Evolutionary conservation across 2,797 vertebrate genomes (phyloP).

Genomic region (Poeciliopsis gracilis): DNA sequence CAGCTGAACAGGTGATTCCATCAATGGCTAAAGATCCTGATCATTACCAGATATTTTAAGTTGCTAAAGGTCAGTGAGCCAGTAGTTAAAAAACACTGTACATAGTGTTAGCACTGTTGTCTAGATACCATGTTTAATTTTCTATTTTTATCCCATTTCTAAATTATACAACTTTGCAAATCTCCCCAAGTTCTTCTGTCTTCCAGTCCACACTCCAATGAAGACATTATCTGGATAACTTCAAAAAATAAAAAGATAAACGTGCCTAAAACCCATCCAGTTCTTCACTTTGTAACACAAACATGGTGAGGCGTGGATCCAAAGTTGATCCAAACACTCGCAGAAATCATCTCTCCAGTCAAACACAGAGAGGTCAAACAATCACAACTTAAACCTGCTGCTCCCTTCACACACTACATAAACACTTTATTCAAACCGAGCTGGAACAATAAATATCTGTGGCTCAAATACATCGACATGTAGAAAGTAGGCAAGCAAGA

Average conservation of each 20-base stretch:
- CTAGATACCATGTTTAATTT: neutral
- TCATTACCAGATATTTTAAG: neutral
- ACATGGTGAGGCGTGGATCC: conserved; percentile 2
- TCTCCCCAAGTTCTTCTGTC: neutral
- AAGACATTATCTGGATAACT: neutral
- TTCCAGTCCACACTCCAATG: neutral
- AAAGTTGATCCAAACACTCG: conserved; percentile 20
- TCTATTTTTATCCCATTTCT: neutral
- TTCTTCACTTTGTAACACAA: conserved; percentile 6
- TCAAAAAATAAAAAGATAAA: neutral
- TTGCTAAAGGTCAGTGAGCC: neutral
- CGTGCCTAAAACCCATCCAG: neutral
- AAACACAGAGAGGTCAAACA: conserved; percentile 30
- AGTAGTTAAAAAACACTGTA: neutral
- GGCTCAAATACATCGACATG: conserved; percentile 28
- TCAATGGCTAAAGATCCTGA: neutral
- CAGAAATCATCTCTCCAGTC: conserved; percentile 15
- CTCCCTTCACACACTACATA: conserved; percentile 17
- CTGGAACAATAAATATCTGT: conserved; percentile 53
- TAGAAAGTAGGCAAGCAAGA: conserved; percentile 1
- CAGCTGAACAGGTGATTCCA: neutral
- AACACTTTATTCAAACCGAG: conserved; percentile 46
- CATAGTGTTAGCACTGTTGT: neutral
- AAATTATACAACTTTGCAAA: neutral
- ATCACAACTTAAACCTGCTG: conserved; percentile 36